These are phyloP conservation scores for Drosophila fungiperda DNA, from an alignment of 2,888 invertebrate species.

Conservation along the genomic window DNA sequence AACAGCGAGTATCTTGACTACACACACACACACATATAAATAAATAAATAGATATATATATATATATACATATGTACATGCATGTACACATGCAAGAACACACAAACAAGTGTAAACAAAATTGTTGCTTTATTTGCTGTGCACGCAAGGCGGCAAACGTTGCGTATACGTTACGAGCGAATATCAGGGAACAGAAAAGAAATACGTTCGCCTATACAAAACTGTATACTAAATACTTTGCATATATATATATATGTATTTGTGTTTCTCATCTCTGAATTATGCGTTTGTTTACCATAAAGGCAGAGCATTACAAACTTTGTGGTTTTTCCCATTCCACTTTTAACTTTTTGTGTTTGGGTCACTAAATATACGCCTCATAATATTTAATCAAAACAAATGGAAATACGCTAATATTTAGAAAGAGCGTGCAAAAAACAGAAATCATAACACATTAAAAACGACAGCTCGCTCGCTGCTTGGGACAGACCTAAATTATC, in stretches of 20 bases:
- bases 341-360: slow-evolving; percentile 50
- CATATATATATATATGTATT: background rate
- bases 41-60: background rate
- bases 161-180: slow-evolving; percentile 73
- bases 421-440: slow-evolving; percentile 68
- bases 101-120: slow-evolving; percentile 38
- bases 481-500: slow-evolving; percentile 56
- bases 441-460: slow-evolving; percentile 26
- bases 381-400: slow-evolving; percentile 31
- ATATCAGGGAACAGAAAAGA: slow-evolving; percentile 31
- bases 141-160: slow-evolving; percentile 54
- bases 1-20: slow-evolving; percentile 54
- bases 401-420: slow-evolving; percentile 56
- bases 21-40: background rate
- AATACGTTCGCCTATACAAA: slow-evolving; percentile 26
- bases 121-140: slow-evolving; percentile 55
- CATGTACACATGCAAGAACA: slow-evolving; percentile 1
- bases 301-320: slow-evolving; percentile 36
- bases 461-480: slow-evolving; percentile 18
- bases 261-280: slow-evolving; percentile 11
- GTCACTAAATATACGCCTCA: slow-evolving; percentile 50
- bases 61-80: background rate
- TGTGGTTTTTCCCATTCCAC: slow-evolving; percentile 63
- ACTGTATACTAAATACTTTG: background rate
- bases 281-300: slow-evolving; percentile 28